phyloP scores from a whole-genome alignment of 2,797 vertebrate species.

The Neomorphus geoffroyi region DNA sequence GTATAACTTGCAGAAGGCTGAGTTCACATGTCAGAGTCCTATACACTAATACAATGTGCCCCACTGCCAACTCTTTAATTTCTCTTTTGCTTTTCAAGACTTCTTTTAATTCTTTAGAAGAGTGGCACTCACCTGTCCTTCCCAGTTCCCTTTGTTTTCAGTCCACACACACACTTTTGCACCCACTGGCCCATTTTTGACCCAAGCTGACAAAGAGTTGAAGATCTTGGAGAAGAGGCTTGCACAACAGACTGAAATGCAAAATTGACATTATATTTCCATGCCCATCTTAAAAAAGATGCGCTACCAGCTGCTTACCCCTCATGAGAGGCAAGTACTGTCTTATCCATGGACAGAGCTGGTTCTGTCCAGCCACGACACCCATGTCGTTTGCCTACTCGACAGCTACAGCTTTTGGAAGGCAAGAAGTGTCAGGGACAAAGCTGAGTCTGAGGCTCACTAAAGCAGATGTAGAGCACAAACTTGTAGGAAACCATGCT shows the following conservation, averaged over 20 bases:
- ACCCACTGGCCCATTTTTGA: not conserved
- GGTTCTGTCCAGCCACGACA: too few relatives aligned
- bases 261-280: not conserved
- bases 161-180: rapidly evolving
- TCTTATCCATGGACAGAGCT: not conserved
- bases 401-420: not conserved
- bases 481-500: not conserved
- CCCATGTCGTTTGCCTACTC: rapidly evolving
- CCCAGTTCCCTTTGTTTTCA: not conserved
- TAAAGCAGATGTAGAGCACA: not conserved
- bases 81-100: not conserved
- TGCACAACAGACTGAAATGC: not conserved
- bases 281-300: not conserved
- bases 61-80: not conserved
- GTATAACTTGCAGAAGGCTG: not conserved
- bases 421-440: not conserved
- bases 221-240: not conserved
- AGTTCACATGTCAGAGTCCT: not conserved
- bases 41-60: too few relatives aligned
- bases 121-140: not conserved
- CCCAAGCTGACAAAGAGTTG: not conserved
- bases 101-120: not conserved
- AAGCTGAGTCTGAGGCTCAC: not conserved
- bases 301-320: not conserved
- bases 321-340: not conserved